phyloP scores from a whole-genome alignment of 2,888 invertebrate genomes.

The Trichopria drosophilae region DNA sequence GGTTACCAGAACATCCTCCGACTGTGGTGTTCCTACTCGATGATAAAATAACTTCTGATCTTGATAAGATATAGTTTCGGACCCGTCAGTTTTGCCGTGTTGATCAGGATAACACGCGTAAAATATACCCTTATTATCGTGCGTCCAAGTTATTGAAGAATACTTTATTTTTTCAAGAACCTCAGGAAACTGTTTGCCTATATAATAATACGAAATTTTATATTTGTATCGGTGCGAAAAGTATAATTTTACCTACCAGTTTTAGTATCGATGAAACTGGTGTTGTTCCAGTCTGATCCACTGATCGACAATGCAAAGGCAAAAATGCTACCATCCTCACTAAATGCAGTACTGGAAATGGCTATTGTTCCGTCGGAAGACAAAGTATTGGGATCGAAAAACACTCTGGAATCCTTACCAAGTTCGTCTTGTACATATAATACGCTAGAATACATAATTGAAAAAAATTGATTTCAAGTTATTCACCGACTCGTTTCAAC shows the following conservation, averaged over 20 bases:
- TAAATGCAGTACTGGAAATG: conserved; percentile 75
- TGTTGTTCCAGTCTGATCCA: conserved; percentile 96
- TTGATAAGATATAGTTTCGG: conserved; percentile 82
- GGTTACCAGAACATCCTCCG: conserved; percentile 82
- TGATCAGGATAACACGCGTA: conserved; percentile 86
- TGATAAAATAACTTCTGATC: conserved; percentile 96
- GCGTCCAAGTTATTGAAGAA: conserved; percentile 89
- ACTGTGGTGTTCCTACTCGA: conserved; percentile 79
- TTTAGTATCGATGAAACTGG: conserved; percentile 77
- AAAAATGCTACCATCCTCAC: conserved; percentile 85
- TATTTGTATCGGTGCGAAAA: not conserved
- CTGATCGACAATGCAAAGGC: conserved; percentile 91
- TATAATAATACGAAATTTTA: not conserved
- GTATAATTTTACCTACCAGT: conserved; percentile 61
- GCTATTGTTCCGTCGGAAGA: conserved; percentile 91
- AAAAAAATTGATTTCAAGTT: conserved; percentile 7
- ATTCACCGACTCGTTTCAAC: no score
- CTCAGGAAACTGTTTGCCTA: conserved; percentile 84
- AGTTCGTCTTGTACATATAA: conserved; percentile 84
- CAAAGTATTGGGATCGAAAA: conserved; percentile 92
- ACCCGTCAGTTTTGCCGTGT: conserved; percentile 85
- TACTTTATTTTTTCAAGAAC: conserved; percentile 90
- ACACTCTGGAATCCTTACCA: conserved; percentile 76
- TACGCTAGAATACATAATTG: conserved; percentile 66
- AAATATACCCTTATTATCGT: conserved; percentile 92